phyloP scores from a whole-genome alignment of 2,113 vertebrate species.

The Neolamprologus modestus region DNA sequence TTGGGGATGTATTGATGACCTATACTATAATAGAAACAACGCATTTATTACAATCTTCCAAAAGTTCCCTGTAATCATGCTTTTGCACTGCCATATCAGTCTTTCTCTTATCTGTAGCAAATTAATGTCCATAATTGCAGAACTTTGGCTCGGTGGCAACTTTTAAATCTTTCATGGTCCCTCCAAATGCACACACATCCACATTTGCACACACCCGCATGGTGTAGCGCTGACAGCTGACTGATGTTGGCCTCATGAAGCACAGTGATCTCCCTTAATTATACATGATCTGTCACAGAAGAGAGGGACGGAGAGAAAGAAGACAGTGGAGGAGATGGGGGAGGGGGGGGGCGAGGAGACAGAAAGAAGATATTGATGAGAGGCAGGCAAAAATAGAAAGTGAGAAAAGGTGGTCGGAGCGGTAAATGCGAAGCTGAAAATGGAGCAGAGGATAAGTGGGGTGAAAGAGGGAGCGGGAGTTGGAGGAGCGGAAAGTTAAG shows the following conservation, averaged over 20 bases:
- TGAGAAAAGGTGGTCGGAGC: neutral
- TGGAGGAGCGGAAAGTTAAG: neutral
- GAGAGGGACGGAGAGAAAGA: neutral
- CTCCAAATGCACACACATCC: neutral
- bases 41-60: neutral
- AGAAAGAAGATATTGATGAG: neutral
- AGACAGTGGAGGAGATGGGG: neutral
- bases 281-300: conserved; percentile 62
- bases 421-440: neutral
- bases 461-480: neutral
- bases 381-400: conserved; percentile 19
- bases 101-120: neutral
- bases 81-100: neutral
- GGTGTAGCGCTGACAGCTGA: conserved; percentile 46
- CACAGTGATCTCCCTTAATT: conserved; percentile 63
- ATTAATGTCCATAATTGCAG: conserved; percentile 24
- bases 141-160: conserved; percentile 9
- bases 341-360: too few relatives aligned
- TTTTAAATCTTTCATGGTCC: conserved; percentile 43
- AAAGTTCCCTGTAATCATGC: neutral
- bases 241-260: conserved; percentile 51
- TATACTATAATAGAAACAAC: neutral
- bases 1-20: neutral
- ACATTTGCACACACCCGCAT: neutral
- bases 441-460: conserved; percentile 8